Conservation (phyloP, 2,113 vertebrate species). For the Thalassoma bifasciatum region DNA sequence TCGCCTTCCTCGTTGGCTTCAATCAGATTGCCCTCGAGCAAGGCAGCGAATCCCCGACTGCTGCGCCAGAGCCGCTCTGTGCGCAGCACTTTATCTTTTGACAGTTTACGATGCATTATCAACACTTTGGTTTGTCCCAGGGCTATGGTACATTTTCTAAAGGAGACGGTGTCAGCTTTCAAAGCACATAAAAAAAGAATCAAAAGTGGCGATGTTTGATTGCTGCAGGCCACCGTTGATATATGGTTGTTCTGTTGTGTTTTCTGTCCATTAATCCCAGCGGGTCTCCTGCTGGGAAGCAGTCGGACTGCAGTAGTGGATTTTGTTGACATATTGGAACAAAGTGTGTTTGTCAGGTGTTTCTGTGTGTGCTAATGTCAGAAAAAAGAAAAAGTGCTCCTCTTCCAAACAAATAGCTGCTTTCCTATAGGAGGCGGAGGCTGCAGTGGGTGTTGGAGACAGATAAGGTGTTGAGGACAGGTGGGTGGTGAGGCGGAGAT, state of each 20-base stretch:
- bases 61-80: conserved; percentile 4
- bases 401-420: not conserved
- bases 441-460: conserved; percentile 1
- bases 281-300: conserved; percentile 3
- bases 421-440: not conserved
- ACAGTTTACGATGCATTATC: conserved; percentile 56
- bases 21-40: conserved; percentile 40
- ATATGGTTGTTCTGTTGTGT: conserved; percentile 11
- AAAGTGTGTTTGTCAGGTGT: not conserved
- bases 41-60: conserved; percentile 29
- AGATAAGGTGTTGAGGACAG: conserved; percentile 8
- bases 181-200: conserved; percentile 19
- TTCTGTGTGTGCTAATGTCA: not conserved
- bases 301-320: not conserved
- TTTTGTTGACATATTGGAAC: not conserved
- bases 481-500: conserved; percentile 10
- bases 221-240: conserved; percentile 24
- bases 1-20: conserved; percentile 17
- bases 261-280: conserved; percentile 24
- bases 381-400: not conserved
- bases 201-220: conserved; percentile 11
- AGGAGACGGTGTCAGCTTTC: conserved; percentile 41
- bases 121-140: conserved; percentile 34
- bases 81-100: conserved; percentile 42
- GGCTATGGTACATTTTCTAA: conserved; percentile 12